These are phyloP conservation scores for Labeo rohita DNA, from an alignment of 2,113 vertebrate genomes.

Conservation along the genomic window DNA sequence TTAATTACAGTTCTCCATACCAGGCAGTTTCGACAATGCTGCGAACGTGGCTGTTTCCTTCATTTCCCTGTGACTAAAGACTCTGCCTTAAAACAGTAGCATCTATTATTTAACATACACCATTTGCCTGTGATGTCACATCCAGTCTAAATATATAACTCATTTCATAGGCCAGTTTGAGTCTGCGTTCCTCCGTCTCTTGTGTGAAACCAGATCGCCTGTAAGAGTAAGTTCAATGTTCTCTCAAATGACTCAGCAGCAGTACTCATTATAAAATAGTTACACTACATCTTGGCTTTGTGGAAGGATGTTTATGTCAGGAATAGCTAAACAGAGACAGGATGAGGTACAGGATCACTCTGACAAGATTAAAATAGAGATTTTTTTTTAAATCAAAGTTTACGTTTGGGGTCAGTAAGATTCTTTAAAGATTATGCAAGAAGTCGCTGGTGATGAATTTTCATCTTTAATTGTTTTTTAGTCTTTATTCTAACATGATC, in stretches of 20 bases:
- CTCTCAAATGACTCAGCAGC: neutral
- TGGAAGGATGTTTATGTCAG: neutral
- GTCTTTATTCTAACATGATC: neutral
- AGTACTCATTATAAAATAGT: neutral
- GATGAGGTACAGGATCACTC: neutral
- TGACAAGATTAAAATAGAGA: neutral
- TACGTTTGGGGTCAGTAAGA: neutral
- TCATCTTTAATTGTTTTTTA: too few species aligned
- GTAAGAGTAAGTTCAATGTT: neutral
- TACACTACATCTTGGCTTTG: neutral
- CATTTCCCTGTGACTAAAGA: constrained; percentile 33
- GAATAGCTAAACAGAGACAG: neutral
- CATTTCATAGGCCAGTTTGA: constrained; percentile 32
- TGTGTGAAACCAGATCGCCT: neutral
- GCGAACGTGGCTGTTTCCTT: constrained; percentile 8
- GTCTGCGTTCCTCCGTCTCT: constrained; percentile 23
- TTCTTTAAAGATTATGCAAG: neutral
- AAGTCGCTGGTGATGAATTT: neutral
- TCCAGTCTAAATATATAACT: constrained; percentile 54
- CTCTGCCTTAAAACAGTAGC: constrained; percentile 47
- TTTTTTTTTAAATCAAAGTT: too few species aligned
- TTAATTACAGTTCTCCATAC: constrained; percentile 34
- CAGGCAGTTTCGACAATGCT: neutral
- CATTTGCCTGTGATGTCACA: constrained; percentile 50
- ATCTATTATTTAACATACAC: constrained; percentile 60